These are phyloP conservation scores for Sebastiscus albofasciatus DNA, from an alignment of 2,797 vertebrate species.

Conservation along the genomic window DNA sequence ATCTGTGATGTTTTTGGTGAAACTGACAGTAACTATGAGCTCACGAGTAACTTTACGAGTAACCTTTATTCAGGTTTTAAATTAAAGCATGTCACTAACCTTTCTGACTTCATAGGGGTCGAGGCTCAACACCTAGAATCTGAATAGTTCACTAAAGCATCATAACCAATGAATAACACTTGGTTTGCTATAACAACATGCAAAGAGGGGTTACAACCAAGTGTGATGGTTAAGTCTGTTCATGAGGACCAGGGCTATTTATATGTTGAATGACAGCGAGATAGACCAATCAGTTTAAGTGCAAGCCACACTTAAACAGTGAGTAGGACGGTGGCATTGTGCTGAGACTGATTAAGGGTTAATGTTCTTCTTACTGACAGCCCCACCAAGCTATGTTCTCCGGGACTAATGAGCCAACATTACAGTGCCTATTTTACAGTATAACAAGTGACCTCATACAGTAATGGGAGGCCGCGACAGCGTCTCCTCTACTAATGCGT, in stretches of 20 bases:
- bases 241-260: not conserved
- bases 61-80: not conserved
- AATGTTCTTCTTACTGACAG: conserved; percentile 1
- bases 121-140: too few species aligned
- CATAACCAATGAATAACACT: not conserved
- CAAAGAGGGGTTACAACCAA: not conserved
- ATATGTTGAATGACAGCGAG: not conserved
- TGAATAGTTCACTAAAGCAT: not conserved
- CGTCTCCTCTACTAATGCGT: conserved; percentile 25
- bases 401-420: not conserved
- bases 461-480: conserved; percentile 33
- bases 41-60: not conserved
- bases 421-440: not conserved
- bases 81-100: not conserved
- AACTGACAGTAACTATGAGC: not conserved
- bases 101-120: not conserved
- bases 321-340: not conserved
- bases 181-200: not conserved
- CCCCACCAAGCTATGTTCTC: conserved; percentile 8
- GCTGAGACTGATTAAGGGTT: not conserved
- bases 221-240: not conserved
- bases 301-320: not conserved
- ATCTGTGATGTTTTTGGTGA: not conserved
- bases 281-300: not conserved
- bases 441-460: conserved; percentile 37